Conservation (phyloP, 2,797 vertebrate genomes). For the Pelodytes ibericus region DNA sequence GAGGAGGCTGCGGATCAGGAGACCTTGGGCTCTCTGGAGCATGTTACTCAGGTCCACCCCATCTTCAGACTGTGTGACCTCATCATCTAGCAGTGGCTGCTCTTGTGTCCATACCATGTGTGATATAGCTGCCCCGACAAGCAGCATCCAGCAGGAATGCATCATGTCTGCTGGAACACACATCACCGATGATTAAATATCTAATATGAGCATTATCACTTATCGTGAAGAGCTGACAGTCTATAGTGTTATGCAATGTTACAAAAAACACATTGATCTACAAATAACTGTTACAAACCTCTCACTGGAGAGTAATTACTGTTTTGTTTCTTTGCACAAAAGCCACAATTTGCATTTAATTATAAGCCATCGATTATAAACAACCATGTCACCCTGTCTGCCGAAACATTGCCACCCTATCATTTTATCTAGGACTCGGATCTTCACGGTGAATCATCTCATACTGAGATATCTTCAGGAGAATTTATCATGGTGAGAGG, state of each 20-base stretch:
- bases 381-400: conserved; percentile 16
- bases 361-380: conserved; percentile 26
- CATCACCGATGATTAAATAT: background rate
- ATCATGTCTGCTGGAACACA: conserved; percentile 70
- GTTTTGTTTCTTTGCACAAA: conserved; percentile 46
- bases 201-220: background rate
- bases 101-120: conserved; percentile 67
- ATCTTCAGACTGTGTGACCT: conserved; percentile 61
- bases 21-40: conserved; percentile 75
- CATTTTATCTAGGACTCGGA: conserved; percentile 24
- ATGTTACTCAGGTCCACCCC: conserved; percentile 71
- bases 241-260: background rate
- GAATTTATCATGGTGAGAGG: no score
- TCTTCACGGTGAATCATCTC: no score
- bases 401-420: background rate
- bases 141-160: conserved; percentile 72
- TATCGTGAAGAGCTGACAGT: background rate
- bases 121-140: conserved; percentile 74
- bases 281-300: background rate
- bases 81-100: conserved; percentile 72
- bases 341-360: conserved; percentile 42
- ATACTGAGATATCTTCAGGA: no score
- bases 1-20: conserved; percentile 77
- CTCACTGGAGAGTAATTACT: conserved; percentile 2
- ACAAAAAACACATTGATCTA: background rate